These are phyloP conservation scores for Rana temporaria DNA, from an alignment of 2,113 vertebrate species.

Conservation along the genomic window DNA sequence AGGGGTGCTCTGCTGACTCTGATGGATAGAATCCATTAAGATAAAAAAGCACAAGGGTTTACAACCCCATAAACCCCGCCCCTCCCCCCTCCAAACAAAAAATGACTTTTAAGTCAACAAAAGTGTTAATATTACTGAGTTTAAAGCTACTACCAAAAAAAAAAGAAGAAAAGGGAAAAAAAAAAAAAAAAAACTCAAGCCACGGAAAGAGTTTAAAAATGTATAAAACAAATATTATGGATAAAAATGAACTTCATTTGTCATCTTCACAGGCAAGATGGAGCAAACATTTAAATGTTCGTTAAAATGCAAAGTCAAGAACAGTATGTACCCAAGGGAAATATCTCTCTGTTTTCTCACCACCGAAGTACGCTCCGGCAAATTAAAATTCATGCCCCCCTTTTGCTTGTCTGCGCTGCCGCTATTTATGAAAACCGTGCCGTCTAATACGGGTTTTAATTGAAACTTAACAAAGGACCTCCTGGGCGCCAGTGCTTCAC, in stretches of 20 bases:
- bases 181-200: neutral
- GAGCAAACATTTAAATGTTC: conserved; percentile 34
- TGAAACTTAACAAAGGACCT: conserved; percentile 67
- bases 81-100: too few relatives aligned
- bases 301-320: conserved; percentile 47
- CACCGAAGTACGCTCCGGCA: conserved; percentile 62
- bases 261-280: neutral
- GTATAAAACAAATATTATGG: neutral
- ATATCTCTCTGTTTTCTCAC: neutral
- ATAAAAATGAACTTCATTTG: neutral
- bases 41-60: too few relatives aligned
- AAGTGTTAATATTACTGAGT: too few relatives aligned
- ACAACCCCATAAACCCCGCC: too few relatives aligned
- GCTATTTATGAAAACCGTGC: conserved; percentile 70
- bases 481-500: conserved; percentile 49
- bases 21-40: too few relatives aligned
- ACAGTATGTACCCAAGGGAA: neutral
- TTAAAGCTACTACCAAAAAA: too few relatives aligned
- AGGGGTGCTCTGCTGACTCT: too few relatives aligned
- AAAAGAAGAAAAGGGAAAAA: too few relatives aligned
- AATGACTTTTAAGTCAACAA: too few relatives aligned
- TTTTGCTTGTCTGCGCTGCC: conserved; percentile 66
- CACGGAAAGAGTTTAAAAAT: neutral
- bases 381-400: conserved; percentile 68
- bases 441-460: conserved; percentile 77